Evolutionary conservation across 2,113 vertebrate genomes (phyloP).

Genomic region (Phyllostomus hastatus): DNA sequence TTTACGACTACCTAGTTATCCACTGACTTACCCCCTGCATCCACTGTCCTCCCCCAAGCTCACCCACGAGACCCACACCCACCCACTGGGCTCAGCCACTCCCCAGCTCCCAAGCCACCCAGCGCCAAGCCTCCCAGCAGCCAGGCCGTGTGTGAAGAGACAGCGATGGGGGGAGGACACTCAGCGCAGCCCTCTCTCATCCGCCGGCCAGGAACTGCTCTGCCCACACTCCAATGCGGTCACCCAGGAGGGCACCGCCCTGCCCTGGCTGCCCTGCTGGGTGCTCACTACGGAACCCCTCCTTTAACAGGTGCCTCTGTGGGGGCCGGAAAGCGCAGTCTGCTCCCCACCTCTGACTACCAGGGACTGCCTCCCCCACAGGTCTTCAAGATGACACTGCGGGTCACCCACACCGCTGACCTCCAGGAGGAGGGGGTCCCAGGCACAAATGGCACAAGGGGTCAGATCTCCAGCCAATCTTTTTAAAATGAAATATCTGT

Average conservation of each 20-base stretch:
- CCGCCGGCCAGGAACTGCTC: neutral
- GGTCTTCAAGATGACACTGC: neutral
- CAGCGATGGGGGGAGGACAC: neutral
- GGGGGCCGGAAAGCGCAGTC: neutral
- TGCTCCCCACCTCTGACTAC: neutral
- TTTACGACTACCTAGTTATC: neutral
- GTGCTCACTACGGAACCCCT: neutral
- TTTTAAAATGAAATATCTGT: constrained; percentile 15
- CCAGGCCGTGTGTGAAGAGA: neutral
- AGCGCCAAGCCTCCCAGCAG: neutral
- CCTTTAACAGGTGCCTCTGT: neutral
- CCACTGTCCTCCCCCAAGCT: neutral
- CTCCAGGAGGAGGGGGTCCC: neutral
- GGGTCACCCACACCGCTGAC: neutral
- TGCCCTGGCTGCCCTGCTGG: neutral
- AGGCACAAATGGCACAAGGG: neutral
- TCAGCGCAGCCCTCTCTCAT: neutral
- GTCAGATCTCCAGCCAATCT: neutral
- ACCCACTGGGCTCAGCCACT: neutral
- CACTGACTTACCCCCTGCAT: neutral
- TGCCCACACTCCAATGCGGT: neutral
- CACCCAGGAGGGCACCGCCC: neutral
- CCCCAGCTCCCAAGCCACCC: neutral
- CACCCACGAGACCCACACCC: neutral
- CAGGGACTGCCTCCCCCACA: neutral